Evolutionary conservation across 2,888 invertebrate species (phyloP), one percentile per base, ranked within the genome.

Genomic region (Leptinotarsa haldemani): DNA sequence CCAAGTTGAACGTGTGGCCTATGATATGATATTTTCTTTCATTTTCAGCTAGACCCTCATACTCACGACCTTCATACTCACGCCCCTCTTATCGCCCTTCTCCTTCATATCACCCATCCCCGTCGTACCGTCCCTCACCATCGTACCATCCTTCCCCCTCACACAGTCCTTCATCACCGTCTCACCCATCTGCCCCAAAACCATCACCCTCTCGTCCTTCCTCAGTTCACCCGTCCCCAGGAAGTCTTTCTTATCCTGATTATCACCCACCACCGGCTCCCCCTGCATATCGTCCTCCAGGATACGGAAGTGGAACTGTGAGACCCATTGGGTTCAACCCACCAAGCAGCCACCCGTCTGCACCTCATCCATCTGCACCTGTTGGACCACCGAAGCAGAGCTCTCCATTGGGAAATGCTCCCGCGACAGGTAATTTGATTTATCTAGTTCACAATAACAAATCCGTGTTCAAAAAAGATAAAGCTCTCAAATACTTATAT

Each of bases 331-430:
- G 74, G 40, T 56, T 56, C 25, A 22, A 56, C 13, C 56, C 56
- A 15, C 56, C 56, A 22, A 56, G 56, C 22, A 22, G 20, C 15
- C 56, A 56, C 56, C 56, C 56, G 3, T 52, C 52, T 7, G 52
- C 52, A 18, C 52, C 52, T 4, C 18, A 66, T 40, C 30, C 66
- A 9, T 71, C 71, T 52, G 77, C 70, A 58, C 48, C 74, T 4
- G 40, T 77, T 58, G 73, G 74, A 66, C 77, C 77, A 40, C 77
- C 77, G 13, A 77, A 77, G 47, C 65, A 48, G 16, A 70, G 64
- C 16, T 48, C 72, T 50, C 47, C 50, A 15, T 47, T 75, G 15
- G 75, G 75, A 50, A 69, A 50, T n/a, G 40, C 53, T 50, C 20
- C 53, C 25, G 52, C 18, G 12, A 15, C 40, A 13, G 20, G 58